Conservation (phyloP, 2,888 invertebrate species). For the Scotopteryx bipunctaria region DNA sequence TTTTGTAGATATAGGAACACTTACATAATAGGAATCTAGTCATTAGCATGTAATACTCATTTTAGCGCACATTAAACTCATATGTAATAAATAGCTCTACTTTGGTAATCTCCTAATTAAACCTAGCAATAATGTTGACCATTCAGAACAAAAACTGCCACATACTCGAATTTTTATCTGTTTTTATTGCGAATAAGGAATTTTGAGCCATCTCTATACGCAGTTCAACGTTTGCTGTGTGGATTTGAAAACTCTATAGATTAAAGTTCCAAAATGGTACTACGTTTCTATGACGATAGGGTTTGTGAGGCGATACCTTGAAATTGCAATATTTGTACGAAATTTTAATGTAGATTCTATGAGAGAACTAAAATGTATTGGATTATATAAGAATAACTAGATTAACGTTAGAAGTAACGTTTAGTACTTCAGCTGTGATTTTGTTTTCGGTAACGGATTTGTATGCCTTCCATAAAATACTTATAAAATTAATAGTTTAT, state of each 20-base stretch:
- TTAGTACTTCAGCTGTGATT: conserved; percentile 43
- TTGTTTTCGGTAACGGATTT: conserved; percentile 38
- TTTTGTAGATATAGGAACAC: conserved; percentile 44
- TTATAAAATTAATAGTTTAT: conserved; percentile 25
- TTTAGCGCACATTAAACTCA: conserved; percentile 54
- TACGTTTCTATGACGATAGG: conserved; percentile 1
- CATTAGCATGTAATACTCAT: conserved; percentile 39
- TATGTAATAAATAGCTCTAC: conserved; percentile 14
- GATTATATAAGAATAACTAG: conserved; percentile 29
- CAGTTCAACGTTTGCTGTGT: not conserved
- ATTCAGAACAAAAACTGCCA: conserved; percentile 68
- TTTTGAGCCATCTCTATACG: not conserved
- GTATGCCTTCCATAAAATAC: conserved; percentile 31
- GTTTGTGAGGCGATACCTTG: not conserved
- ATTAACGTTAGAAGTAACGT: conserved; percentile 20
- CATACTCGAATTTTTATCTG: conserved; percentile 68
- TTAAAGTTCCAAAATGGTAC: not conserved
- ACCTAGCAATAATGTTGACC: conserved; percentile 50
- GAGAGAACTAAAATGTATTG: conserved; percentile 37
- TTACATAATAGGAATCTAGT: conserved; percentile 43
- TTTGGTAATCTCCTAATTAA: conserved; percentile 21
- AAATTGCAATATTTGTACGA: conserved; percentile 29
- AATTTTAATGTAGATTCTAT: conserved; percentile 37
- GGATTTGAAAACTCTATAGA: not conserved
- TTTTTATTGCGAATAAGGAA: conserved; percentile 52